phyloP scores from a whole-genome alignment of 2,797 vertebrate genomes.

The Sebastes melanostomus region DNA sequence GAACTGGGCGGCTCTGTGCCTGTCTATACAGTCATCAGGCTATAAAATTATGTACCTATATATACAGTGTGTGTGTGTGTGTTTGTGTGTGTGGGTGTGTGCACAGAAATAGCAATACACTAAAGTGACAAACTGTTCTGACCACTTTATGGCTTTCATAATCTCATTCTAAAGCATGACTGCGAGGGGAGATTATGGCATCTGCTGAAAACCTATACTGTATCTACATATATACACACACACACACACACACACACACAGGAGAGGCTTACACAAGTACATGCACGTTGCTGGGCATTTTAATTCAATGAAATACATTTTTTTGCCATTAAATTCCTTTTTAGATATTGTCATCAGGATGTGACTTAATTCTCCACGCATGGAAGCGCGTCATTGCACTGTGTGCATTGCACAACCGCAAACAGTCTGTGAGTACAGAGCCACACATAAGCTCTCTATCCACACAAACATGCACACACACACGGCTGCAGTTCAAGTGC shows the following conservation, averaged over 20 bases:
- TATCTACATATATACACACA: not conserved
- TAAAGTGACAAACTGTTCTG: constrained; percentile 52
- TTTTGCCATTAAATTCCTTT: not conserved
- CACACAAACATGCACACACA: not conserved
- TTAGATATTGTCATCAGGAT: not conserved
- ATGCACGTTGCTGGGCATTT: not conserved
- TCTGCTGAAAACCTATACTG: constrained; percentile 27
- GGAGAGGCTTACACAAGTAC: not conserved
- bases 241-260: not conserved
- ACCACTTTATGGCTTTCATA: constrained; percentile 46
- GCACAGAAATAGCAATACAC: constrained; percentile 37
- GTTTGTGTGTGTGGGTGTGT: too few relatives aligned
- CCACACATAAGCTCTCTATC: not conserved
- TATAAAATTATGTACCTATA: not conserved
- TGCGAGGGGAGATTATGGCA: constrained; percentile 55
- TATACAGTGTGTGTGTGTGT: not conserved
- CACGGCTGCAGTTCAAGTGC: not conserved
- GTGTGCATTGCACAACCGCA: not conserved
- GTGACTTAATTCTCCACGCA: not conserved
- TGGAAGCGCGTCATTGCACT: not conserved
- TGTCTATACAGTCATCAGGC: constrained; percentile 35
- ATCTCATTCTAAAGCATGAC: constrained; percentile 59
- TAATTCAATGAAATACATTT: not conserved
- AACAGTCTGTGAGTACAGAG: not conserved
- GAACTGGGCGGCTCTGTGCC: constrained; percentile 26